These are phyloP conservation scores for Etheostoma perlongum DNA, from an alignment of 2,797 vertebrate genomes.

Conservation along the genomic window DNA sequence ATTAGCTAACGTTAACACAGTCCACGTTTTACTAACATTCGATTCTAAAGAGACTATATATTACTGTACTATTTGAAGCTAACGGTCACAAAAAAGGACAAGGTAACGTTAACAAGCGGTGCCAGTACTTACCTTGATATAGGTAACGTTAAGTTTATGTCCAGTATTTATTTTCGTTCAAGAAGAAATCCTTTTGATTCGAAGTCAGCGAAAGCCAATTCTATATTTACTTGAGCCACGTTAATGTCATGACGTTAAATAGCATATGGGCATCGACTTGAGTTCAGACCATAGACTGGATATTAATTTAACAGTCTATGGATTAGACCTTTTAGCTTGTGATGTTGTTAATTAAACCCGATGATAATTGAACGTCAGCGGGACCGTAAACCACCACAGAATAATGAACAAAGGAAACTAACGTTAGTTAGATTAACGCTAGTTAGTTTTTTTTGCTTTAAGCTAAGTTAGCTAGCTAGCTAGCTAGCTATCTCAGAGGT, in stretches of 20 bases:
- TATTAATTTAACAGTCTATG: too few species aligned
- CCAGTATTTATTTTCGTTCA: conserved; percentile 33
- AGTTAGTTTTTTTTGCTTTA: not conserved
- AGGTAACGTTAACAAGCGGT: too few species aligned
- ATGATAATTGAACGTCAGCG: not conserved
- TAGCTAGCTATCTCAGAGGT: not conserved
- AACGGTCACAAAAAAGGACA: too few species aligned
- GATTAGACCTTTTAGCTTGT: not conserved
- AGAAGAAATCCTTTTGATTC: conserved; percentile 1
- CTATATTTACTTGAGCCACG: not conserved
- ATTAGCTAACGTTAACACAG: not conserved
- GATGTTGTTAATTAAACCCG: not conserved
- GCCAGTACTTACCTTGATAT: conserved; percentile 47
- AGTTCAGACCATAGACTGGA: not conserved
- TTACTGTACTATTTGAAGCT: too few species aligned
- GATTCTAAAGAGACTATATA: not conserved
- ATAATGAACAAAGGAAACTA: not conserved
- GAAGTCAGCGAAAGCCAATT: conserved; percentile 4
- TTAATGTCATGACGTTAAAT: not conserved
- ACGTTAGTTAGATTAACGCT: not conserved
- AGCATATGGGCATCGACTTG: not conserved
- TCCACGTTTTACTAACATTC: not conserved
- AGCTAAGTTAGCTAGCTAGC: conserved; percentile 10
- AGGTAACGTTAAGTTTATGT: not conserved
- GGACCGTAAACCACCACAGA: not conserved